Evolutionary conservation across 2,797 vertebrate species (phyloP).

Genomic region (Loris lydekkerianus): DNA sequence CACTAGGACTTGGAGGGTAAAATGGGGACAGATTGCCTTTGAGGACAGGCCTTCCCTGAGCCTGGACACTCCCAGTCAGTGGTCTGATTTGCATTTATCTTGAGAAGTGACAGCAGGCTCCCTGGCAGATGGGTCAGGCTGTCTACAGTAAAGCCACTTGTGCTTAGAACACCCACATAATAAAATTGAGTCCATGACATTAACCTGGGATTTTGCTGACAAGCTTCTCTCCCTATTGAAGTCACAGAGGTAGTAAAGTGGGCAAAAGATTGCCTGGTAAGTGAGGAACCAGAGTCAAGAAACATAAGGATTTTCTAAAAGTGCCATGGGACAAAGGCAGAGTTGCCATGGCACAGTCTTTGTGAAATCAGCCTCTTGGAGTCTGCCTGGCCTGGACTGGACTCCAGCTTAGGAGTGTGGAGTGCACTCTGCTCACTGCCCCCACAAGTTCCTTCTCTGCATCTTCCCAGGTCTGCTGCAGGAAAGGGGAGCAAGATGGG

Average conservation of each 20-base stretch:
- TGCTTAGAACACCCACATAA: accelerated
- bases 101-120: neutral
- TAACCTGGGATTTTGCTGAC: neutral
- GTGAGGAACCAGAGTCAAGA: neutral
- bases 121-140: neutral
- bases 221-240: neutral
- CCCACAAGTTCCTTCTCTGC: neutral
- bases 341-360: neutral
- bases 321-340: accelerated
- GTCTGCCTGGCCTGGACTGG: too few relatives aligned
- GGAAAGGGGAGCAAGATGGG: too few relatives aligned
- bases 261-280: neutral
- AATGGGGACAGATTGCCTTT: too few relatives aligned
- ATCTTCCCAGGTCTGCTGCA: too few relatives aligned
- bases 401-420: neutral
- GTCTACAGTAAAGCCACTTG: neutral
- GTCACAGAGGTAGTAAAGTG: accelerated
- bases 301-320: accelerated
- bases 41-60: neutral
- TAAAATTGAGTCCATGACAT: accelerated
- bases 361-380: accelerated
- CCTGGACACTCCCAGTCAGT: neutral
- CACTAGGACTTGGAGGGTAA: neutral
- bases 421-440: accelerated
- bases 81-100: neutral